Conservation (phyloP, 2,113 vertebrate species). For the Eudyptes chrysolophus region DNA sequence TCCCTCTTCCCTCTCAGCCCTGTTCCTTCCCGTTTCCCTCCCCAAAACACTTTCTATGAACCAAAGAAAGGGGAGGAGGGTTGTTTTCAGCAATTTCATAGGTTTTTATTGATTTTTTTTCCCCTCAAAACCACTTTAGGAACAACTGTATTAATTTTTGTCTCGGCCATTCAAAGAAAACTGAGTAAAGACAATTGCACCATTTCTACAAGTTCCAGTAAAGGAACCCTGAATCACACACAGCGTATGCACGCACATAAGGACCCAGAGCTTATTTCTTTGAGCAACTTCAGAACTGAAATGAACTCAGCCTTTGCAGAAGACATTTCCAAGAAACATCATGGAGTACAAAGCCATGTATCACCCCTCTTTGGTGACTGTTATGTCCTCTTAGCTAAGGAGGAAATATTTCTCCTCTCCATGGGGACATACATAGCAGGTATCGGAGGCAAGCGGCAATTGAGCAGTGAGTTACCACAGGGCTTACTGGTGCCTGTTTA, state of each 20-base stretch:
- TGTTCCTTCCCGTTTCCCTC: background rate
- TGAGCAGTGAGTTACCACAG: background rate
- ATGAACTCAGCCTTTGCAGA: background rate
- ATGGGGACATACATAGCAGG: background rate
- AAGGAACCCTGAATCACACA: background rate
- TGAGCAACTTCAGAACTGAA: background rate
- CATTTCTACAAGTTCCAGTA: background rate
- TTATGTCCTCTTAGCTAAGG: background rate
- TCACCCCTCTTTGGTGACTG: background rate
- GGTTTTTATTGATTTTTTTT: background rate
- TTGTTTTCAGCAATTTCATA: background rate
- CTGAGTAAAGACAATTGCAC: background rate
- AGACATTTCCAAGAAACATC: background rate
- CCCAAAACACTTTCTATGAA: background rate
- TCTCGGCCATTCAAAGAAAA: background rate
- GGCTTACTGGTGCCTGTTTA: background rate
- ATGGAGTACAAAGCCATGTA: background rate
- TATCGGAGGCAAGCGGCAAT: background rate
- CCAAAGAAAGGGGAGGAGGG: background rate
- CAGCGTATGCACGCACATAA: fast-evolving
- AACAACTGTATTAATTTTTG: background rate
- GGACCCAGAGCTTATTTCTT: background rate
- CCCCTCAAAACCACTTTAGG: background rate
- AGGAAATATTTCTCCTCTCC: background rate
- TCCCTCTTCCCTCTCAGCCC: background rate